Conservation (phyloP, 2,113 vertebrate species). For the Lasiurus borealis region DNA sequence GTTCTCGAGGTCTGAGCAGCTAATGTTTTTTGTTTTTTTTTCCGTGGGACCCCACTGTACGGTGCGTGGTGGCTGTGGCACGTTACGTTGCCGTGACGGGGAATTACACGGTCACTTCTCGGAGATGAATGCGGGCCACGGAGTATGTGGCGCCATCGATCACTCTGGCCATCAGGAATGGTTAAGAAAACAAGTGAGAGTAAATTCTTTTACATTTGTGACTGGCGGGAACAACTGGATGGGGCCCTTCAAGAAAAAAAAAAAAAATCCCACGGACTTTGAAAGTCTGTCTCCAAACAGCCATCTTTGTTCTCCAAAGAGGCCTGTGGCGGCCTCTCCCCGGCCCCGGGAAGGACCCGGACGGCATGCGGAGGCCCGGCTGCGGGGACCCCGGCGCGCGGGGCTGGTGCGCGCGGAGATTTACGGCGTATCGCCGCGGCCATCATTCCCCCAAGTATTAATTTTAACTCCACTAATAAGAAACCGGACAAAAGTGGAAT, state of each 20-base stretch:
- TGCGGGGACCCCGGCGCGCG: conserved; percentile 70
- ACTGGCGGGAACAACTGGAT: conserved; percentile 76
- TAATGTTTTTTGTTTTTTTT: conserved; percentile 15
- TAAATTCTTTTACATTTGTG: conserved; percentile 64
- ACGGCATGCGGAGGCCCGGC: conserved; percentile 73
- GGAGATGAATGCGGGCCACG: background rate
- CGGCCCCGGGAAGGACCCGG: conserved; percentile 85
- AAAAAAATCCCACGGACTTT: conserved; percentile 79
- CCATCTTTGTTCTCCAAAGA: conserved; percentile 55
- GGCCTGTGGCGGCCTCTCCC: conserved; percentile 64
- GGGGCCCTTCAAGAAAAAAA: conserved; percentile 49
- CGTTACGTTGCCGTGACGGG: background rate
- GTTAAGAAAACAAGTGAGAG: conserved; percentile 37
- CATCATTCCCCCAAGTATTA: conserved; percentile 91
- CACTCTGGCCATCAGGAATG: background rate
- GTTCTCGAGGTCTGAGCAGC: background rate
- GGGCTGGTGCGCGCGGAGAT: conserved; percentile 87
- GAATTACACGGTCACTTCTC: conserved; percentile 20
- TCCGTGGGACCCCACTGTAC: background rate
- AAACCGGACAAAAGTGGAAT: conserved; percentile 93
- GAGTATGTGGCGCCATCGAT: background rate
- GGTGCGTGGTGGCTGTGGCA: background rate
- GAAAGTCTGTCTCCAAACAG: conserved; percentile 68
- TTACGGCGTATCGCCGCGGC: conserved; percentile 90
- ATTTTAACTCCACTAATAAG: conserved; percentile 94